Base-by-base conservation (phyloP, 2,113 vertebrate species). In the Reinhardtius hippoglossoides region DNA sequence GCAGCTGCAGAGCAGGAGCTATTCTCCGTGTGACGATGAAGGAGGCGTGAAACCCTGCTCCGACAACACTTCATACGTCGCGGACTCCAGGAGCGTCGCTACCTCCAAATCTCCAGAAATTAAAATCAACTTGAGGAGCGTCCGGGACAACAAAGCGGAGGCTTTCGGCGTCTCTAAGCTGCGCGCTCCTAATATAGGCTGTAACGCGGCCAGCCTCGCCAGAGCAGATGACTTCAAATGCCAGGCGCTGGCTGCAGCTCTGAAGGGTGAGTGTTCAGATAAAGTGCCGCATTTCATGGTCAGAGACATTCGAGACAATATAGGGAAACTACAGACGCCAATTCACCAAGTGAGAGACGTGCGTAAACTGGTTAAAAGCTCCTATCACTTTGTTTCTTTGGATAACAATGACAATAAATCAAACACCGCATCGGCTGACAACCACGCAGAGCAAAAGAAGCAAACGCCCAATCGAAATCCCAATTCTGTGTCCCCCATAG, bases 281-380 rank as follows among this genome's bases (percentile, higher is more conserved):
- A 97, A 95, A 83, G 95, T 97, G 77, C 98, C 97, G 0, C 97
- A 98, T 62, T 99, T 99, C 59, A 95, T 94, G 82, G 97, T 99
- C 3, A 86, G 97, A 61, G 97, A 98, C 69, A 93, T 98, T 2
- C 79, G 98, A 74, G 97, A 99, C 7, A 93, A 89, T 56, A 97
- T 96, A 83, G 89, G 92, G n/a, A 95, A 95, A 76, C 79, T 94
- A 0, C 97, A 96, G 72, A 96, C 95, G 0, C 95, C 96, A 1
- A 96, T 98, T 14, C 96, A 99, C 79, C 97, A 98, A 80, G 98
- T 99, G 58, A 92, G 97, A 20, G 98, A 99, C 58, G 97, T 99
- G 76, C 92, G 98, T 18, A 99, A 99, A 72, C 74, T 99, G 23
- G 96, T 99, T 37, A 99, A 99, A 81, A 96, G 96, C 52, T 95